A percentile compares a stretch with the other conserved stretches of the same genome.
phyloP scores from a whole-genome alignment of 2,888 invertebrate species.

The Teinopalpus imperialis region DNA sequence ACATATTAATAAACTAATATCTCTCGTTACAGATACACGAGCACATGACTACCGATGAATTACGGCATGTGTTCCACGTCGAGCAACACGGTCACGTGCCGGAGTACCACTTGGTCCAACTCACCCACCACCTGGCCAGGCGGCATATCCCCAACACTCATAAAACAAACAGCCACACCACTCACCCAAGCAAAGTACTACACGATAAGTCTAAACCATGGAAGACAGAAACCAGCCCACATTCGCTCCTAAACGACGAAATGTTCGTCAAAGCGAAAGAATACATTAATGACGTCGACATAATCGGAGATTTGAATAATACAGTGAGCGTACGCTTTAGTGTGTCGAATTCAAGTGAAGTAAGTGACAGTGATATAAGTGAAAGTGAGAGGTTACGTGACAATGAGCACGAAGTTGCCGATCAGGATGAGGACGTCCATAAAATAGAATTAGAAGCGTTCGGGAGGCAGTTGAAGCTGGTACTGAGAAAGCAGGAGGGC shows the following conservation, averaged over 20 bases:
- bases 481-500: constrained; percentile 88
- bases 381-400: constrained; percentile 53
- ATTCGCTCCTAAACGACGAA: constrained; percentile 68
- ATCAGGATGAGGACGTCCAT: constrained; percentile 78
- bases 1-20: too few relatives aligned
- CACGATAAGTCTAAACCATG: constrained; percentile 62
- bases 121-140: constrained; percentile 83
- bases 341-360: constrained; percentile 67
- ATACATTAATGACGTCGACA: constrained; percentile 64
- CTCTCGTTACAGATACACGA: constrained; percentile 89
- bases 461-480: constrained; percentile 88
- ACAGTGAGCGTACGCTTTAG: constrained; percentile 69
- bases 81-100: constrained; percentile 90
- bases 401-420: constrained; percentile 54
- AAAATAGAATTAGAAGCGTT: constrained; percentile 90
- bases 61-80: constrained; percentile 92
- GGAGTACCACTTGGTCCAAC: constrained; percentile 90
- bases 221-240: constrained; percentile 57
- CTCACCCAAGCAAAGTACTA: constrained; percentile 53
- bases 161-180: constrained; percentile 44
- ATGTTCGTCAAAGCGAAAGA: constrained; percentile 67
- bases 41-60: constrained; percentile 92
- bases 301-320: constrained; percentile 67
- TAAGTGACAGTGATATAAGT: constrained; percentile 39
- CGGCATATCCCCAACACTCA: constrained; percentile 65